A percentile compares a stretch with the other conserved stretches of the same genome.
Conservation (phyloP, 2,888 invertebrate species). For the Eupithecia insigniata region DNA sequence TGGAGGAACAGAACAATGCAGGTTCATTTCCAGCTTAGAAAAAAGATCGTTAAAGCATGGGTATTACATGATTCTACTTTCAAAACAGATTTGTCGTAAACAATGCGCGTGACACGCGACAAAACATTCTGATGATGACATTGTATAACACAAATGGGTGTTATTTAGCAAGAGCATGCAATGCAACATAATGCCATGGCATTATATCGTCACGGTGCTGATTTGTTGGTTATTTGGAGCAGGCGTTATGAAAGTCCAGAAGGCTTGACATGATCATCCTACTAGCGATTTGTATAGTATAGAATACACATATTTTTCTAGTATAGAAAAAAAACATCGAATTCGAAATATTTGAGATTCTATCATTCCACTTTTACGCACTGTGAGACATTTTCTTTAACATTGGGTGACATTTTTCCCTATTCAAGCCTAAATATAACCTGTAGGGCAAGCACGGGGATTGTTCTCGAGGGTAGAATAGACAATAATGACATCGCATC, state of each 20-base stretch:
- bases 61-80: conserved; percentile 31
- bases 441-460: too few species aligned
- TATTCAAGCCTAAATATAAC: too few species aligned
- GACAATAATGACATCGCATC: too few species aligned
- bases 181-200: conserved; percentile 38
- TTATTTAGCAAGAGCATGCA: conserved; percentile 50
- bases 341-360: background rate
- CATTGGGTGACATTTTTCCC: too few species aligned
- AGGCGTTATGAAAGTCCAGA: conserved; percentile 29
- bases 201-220: conserved; percentile 51
- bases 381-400: too few species aligned
- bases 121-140: conserved; percentile 46
- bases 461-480: too few species aligned
- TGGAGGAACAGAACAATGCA: conserved; percentile 4
- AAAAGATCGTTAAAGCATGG: background rate
- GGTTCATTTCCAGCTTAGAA: conserved; percentile 9
- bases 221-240: conserved; percentile 34
- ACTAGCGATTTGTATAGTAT: background rate
- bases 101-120: conserved; percentile 54
- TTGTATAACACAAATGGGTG: conserved; percentile 46
- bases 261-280: background rate
- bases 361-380: background rate
- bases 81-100: conserved; percentile 32
- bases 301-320: background rate
- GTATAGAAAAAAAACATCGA: background rate